Conservation (phyloP, 2,888 invertebrate species). For the Bombylius discolor region DNA sequence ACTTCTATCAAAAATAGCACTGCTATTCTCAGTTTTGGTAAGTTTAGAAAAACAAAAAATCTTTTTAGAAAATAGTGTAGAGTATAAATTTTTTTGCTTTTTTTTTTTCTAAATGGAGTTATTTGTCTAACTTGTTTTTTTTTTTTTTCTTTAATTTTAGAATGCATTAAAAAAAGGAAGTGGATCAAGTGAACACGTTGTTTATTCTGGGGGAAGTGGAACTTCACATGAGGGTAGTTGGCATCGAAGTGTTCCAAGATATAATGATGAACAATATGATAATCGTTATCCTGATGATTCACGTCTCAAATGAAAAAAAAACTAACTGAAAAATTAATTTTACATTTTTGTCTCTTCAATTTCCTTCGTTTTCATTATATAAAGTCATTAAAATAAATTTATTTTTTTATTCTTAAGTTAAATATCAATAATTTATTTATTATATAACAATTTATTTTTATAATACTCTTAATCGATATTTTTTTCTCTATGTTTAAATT, state of each 20-base stretch:
- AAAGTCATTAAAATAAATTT: background rate
- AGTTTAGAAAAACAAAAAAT: constrained; percentile 16
- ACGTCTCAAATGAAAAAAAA: background rate
- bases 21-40: constrained; percentile 45
- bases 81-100: background rate
- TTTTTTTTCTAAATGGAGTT: no score
- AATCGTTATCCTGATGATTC: background rate
- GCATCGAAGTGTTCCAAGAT: constrained; percentile 28
- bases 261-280: background rate
- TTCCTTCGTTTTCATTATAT: no score
- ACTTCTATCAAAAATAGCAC: constrained; percentile 51
- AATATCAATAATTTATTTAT: background rate
- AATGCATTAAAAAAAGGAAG: constrained; percentile 50
- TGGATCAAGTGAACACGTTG: constrained; percentile 42
- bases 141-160: constrained; percentile 21
- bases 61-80: background rate
- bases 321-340: background rate
- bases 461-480: no score
- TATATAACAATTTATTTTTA: no score
- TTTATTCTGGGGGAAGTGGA: constrained; percentile 35
- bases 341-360: no score
- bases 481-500: no score
- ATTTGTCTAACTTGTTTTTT: no score
- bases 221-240: constrained; percentile 30
- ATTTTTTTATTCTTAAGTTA: background rate